phyloP scores from a whole-genome alignment of 2,797 vertebrate genomes.

The Oreochromis grahami region DNA sequence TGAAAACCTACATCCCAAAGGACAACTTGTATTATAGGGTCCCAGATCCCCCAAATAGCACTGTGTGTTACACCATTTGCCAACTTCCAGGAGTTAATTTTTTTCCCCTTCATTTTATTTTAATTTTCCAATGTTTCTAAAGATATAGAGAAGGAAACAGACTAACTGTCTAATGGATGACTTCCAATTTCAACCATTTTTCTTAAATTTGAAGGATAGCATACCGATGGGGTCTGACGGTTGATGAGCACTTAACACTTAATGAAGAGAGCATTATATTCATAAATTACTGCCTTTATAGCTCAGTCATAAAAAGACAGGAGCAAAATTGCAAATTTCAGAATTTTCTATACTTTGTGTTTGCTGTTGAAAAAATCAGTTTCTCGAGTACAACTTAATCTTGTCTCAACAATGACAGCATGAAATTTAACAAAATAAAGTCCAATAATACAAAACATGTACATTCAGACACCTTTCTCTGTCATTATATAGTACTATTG shows the following conservation, averaged over 20 bases:
- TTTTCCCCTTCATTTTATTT: neutral
- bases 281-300: neutral
- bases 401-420: neutral
- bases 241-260: neutral
- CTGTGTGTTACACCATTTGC: neutral
- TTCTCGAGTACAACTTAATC: neutral
- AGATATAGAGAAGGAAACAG: neutral
- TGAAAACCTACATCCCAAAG: slow-evolving; percentile 37
- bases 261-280: neutral
- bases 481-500: neutral
- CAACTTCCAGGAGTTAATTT: neutral
- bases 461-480: neutral
- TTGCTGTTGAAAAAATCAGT: neutral
- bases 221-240: neutral
- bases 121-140: neutral
- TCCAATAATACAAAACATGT: neutral
- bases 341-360: neutral
- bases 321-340: neutral
- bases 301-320: neutral
- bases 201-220: neutral
- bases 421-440: neutral
- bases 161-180: neutral
- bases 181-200: slow-evolving; percentile 19
- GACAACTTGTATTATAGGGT: neutral
- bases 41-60: neutral